These are phyloP conservation scores for Pogonophryne albipinna DNA, from an alignment of 2,797 vertebrate genomes.

Conservation along the genomic window DNA sequence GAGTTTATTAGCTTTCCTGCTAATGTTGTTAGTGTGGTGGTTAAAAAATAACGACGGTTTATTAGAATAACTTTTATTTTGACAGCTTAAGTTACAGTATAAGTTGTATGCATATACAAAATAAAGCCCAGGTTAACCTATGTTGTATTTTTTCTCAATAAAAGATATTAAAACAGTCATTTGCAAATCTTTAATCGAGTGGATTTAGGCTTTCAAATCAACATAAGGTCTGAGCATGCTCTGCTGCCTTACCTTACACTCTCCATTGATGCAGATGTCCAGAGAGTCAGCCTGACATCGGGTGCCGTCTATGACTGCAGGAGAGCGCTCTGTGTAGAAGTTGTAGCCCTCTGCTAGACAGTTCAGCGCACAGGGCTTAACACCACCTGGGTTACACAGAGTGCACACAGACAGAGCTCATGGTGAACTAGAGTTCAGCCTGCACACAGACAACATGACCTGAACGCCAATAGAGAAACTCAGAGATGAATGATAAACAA, in stretches of 20 bases:
- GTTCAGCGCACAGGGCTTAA: slow-evolving; percentile 98
- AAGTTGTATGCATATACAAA: background rate
- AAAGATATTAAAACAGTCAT: background rate
- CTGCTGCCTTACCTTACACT: slow-evolving; percentile 92
- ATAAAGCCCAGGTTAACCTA: background rate
- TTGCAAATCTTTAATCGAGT: background rate
- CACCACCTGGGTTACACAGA: slow-evolving; percentile 90
- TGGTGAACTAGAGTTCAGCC: slow-evolving; percentile 39
- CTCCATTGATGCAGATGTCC: slow-evolving; percentile 99
- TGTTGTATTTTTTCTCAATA: background rate
- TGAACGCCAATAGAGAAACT: background rate
- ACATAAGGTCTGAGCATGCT: background rate
- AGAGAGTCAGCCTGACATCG: slow-evolving; percentile 96
- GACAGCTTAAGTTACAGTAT: background rate
- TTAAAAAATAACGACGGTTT: background rate
- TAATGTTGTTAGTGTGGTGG: background rate
- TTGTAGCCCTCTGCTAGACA: slow-evolving; percentile 99
- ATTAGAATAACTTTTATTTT: background rate
- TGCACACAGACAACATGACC: slow-evolving; percentile 26
- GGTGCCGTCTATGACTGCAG: slow-evolving; percentile 97
- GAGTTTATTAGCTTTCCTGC: background rate
- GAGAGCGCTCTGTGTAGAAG: slow-evolving; percentile 98
- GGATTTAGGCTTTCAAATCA: background rate
- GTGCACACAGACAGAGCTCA: slow-evolving; percentile 46
- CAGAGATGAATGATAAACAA: slow-evolving; percentile 12